Conservation (phyloP, 2,888 invertebrate genomes). For the Ischnura elegans region DNA sequence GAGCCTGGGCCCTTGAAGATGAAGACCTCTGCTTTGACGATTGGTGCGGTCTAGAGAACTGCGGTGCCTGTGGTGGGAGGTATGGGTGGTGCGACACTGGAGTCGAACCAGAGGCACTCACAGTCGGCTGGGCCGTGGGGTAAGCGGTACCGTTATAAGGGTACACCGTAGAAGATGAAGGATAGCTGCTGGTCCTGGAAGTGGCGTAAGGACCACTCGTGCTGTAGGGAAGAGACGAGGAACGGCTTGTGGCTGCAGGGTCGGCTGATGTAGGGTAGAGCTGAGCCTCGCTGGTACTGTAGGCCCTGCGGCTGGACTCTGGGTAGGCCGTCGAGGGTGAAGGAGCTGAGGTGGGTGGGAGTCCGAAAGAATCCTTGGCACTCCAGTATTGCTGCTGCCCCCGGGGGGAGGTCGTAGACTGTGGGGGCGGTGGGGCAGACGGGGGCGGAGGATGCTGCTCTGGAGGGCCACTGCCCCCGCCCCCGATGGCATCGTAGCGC, state of each 20-base stretch:
- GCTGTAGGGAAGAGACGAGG: background rate
- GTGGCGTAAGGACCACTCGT: constrained; percentile 31
- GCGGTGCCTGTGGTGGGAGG: constrained; percentile 37
- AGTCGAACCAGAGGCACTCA: background rate
- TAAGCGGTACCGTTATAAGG: constrained; percentile 37
- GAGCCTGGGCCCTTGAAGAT: background rate
- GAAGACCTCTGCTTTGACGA: constrained; percentile 48
- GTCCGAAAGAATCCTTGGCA: constrained; percentile 75
- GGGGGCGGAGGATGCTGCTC: constrained; percentile 68
- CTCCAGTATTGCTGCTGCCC: constrained; percentile 75
- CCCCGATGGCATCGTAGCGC: constrained; percentile 74
- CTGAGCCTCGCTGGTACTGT: constrained; percentile 19
- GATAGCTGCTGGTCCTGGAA: background rate
- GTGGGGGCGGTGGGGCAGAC: constrained; percentile 73
- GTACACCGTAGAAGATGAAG: background rate
- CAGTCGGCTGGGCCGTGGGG: constrained; percentile 39
- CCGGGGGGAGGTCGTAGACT: constrained; percentile 73
- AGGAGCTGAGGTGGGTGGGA: constrained; percentile 73
- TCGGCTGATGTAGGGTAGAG: background rate
- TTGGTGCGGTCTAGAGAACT: constrained; percentile 36
- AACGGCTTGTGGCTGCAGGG: background rate
- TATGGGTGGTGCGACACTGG: constrained; percentile 31
- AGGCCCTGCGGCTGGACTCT: constrained; percentile 31
- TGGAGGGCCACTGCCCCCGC: constrained; percentile 74
- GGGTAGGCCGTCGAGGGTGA: constrained; percentile 45